Base-by-base conservation (phyloP, 2,113 vertebrate genomes). In the Electrona antarctica region DNA sequence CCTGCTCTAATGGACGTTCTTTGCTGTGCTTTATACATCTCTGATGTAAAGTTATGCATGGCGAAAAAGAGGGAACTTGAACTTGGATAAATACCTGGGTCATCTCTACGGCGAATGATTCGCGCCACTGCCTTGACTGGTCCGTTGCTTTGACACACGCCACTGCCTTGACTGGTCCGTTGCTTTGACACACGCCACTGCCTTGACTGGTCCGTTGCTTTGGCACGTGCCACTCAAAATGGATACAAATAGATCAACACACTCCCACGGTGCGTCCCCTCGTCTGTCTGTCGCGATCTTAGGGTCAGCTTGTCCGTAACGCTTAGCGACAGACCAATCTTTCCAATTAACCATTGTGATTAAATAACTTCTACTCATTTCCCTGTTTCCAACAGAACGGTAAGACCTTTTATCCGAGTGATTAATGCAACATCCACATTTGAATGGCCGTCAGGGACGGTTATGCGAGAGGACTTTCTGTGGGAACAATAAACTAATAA, bases 11-110 rank as follows among this genome's bases (percentile, higher is more conserved):
- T n/a, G n/a, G n/a, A n/a, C n/a, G n/a, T n/a, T n/a, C n/a, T n/a
- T n/a, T n/a, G n/a, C n/a, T n/a, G n/a, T n/a, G n/a, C n/a, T n/a
- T n/a, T n/a, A n/a, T n/a, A n/a, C n/a, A n/a, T n/a, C n/a, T n/a
- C n/a, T n/a, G n/a, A n/a, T n/a, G n/a, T n/a, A n/a, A n/a, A n/a
- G n/a, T n/a, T n/a, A n/a, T n/a, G n/a, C n/a, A n/a, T n/a, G n/a
- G n/a, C n/a, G n/a, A n/a, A n/a, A n/a, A n/a, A n/a, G n/a, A n/a
- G n/a, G n/a, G n/a, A n/a, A n/a, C n/a, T n/a, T n/a, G n/a, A n/a
- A n/a, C n/a, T n/a, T n/a, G n/a, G 81, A 81, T 79, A 82, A 88
- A 82, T 80, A 88, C 74, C 71, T 77, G 47, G n/a, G 71, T 45
- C 50, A 60, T 76, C 67, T 72, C 60, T 54, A 71, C 74, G 74